Percentiles rank a stretch among this genome's conserved stretches.
phyloP scores from a whole-genome alignment of 2,888 invertebrate genomes.

The Macropis europaea region DNA sequence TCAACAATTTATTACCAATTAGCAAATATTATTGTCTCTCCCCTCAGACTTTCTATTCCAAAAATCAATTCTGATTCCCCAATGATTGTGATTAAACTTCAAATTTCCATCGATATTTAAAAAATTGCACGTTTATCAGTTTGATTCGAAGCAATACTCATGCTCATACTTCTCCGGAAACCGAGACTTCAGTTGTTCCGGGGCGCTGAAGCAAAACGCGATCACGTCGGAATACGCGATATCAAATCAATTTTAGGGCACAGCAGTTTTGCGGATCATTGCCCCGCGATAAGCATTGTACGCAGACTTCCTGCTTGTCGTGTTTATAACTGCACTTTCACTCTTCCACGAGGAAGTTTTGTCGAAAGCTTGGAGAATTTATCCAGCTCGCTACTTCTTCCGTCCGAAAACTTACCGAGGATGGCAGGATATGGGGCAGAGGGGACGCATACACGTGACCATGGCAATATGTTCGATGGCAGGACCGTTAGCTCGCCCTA shows the following conservation, averaged over 20 bases:
- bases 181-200: not conserved
- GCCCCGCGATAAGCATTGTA: slow-evolving; percentile 47
- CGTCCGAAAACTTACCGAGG: slow-evolving; percentile 57
- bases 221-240: slow-evolving; percentile 24
- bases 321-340: slow-evolving; percentile 32
- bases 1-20: no score
- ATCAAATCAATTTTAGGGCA: slow-evolving; percentile 47
- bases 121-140: no score
- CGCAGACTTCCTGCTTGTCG: slow-evolving; percentile 30
- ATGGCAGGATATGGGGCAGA: slow-evolving; percentile 47
- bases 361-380: slow-evolving; percentile 54
- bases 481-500: slow-evolving; percentile 72
- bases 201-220: slow-evolving; percentile 15
- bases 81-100: no score
- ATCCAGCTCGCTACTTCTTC: slow-evolving; percentile 51
- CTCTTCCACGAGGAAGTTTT: slow-evolving; percentile 51
- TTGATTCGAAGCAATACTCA: no score
- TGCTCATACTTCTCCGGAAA: not conserved
- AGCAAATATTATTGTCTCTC: no score
- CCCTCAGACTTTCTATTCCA: no score
- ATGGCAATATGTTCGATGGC: slow-evolving; percentile 67
- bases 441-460: slow-evolving; percentile 54
- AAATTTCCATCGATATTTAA: no score
- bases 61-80: no score
- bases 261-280: slow-evolving; percentile 46